phyloP scores from a whole-genome alignment of 2,797 vertebrate genomes.

The Notamacropus eugenii region DNA sequence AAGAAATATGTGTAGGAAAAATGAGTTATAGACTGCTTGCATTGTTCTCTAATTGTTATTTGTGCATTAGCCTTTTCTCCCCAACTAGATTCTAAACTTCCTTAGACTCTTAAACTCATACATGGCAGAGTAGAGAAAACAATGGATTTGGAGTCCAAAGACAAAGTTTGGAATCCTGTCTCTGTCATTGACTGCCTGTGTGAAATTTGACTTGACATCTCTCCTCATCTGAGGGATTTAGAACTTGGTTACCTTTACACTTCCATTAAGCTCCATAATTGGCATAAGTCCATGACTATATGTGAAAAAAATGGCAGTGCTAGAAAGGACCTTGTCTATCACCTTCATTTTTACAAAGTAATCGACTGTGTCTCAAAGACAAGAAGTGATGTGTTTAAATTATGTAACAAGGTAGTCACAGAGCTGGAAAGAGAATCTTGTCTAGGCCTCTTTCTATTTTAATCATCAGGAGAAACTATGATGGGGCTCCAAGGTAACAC shows the following conservation, averaged over 20 bases:
- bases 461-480: too few relatives aligned
- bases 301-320: neutral
- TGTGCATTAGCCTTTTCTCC: neutral
- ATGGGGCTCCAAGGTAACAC: too few relatives aligned
- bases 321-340: neutral
- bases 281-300: neutral
- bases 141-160: neutral
- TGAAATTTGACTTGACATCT: slow-evolving; percentile 32
- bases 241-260: neutral
- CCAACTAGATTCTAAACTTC: slow-evolving; percentile 18
- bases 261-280: neutral
- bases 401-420: neutral
- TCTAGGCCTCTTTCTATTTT: too few relatives aligned
- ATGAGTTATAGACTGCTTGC: slow-evolving; percentile 42
- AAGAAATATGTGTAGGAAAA: neutral
- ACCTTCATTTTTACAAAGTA: neutral
- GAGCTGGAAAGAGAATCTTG: neutral
- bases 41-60: slow-evolving; percentile 25
- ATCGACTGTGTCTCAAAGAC: neutral
- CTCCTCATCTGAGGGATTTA: neutral
- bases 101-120: neutral
- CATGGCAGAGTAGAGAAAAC: neutral
- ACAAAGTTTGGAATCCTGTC: neutral
- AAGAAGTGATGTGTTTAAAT: neutral
- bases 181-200: neutral